Evolutionary conservation across 2,113 vertebrate species (phyloP), one percentile per base, ranked within the genome.

Genomic region (Salvelinus sp.): DNA sequence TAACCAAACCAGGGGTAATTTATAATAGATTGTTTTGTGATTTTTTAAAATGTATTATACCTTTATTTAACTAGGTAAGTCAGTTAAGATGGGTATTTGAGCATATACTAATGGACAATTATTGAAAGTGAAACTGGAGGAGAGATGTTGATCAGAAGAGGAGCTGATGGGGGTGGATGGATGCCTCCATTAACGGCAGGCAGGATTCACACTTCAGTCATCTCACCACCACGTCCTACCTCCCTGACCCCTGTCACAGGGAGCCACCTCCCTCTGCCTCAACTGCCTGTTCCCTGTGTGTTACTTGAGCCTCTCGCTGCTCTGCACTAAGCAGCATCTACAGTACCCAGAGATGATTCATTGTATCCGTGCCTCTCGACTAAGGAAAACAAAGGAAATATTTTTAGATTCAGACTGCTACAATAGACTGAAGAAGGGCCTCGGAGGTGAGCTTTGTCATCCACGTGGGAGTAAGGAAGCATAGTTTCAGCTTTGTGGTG

Each of bases 321-420:
- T 79, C 65, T 73, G 47, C 66, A 14, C 27, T 9, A 65, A 76
- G 60, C 79, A 47, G 63, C 72, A 23, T 14, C 64, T 74, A 69
- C 73, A 71, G 6, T 13, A 28, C 75, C 75, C 38, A 12, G 23
- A 62, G 84, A 72, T 76, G 70, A 85, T 88, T 82, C 87, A 85
- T 82, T 70, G 76, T 65, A 85, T 79, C 72, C 6, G 71, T 73
- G 79, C 87, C 74, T 66, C 71, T 66, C 87, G 83, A 89, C 79
- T 22, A 22, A 22, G 58, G 38, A 70, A 79, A 83, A 80, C 76
- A 73, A 70, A 82, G 74, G 22, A 70, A 63, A 87, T 89, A 90
- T 90, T 91, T 92, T 91, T 89, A 91, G 90, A 50, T 64, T 14
- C 89, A 88, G 83, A 89, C 86, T 87, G 86, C 85, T 87, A 80